A percentile compares a stretch with the other conserved stretches of the same genome.
Evolutionary conservation across 2,888 invertebrate species (phyloP).

Genomic region (Pocota personata): DNA sequence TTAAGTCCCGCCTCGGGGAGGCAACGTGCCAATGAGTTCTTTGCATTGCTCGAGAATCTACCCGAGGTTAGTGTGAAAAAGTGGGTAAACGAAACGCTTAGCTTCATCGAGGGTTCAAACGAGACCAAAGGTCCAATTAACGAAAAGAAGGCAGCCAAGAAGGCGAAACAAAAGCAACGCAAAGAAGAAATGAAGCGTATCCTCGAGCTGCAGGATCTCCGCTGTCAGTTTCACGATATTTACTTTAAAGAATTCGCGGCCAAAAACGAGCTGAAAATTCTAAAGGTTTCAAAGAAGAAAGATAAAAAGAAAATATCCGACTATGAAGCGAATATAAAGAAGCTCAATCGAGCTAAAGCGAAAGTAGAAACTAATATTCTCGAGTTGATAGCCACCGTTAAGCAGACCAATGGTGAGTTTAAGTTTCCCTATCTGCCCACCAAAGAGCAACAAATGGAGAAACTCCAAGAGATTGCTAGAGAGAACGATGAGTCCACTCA

Average conservation of each 20-base stretch:
- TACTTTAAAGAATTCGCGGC: slow-evolving; percentile 81
- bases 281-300: slow-evolving; percentile 79
- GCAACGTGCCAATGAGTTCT: slow-evolving; percentile 80
- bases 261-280: slow-evolving; percentile 79
- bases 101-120: slow-evolving; percentile 80
- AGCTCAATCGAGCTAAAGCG: slow-evolving; percentile 80
- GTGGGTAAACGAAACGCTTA: slow-evolving; percentile 81
- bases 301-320: slow-evolving; percentile 82
- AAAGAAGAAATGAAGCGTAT: slow-evolving; percentile 82
- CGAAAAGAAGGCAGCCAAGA: slow-evolving; percentile 82
- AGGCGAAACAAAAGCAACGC: slow-evolving; percentile 82
- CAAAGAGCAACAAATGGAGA: slow-evolving; percentile 81
- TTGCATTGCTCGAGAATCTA: slow-evolving; percentile 78
- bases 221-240: slow-evolving; percentile 81
- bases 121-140: slow-evolving; percentile 76
- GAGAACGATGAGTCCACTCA: slow-evolving; percentile 54
- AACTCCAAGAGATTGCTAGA: slow-evolving; percentile 76
- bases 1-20: slow-evolving; percentile 42
- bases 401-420: slow-evolving; percentile 81
- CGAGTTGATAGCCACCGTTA: slow-evolving; percentile 81
- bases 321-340: slow-evolving; percentile 81
- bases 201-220: slow-evolving; percentile 80
- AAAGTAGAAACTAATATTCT: slow-evolving; percentile 81
- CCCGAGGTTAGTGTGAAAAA: slow-evolving; percentile 78
- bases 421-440: slow-evolving; percentile 82